Conservation (phyloP, 1,140 invertebrate species). For the Zaprionus capensis region DNA sequence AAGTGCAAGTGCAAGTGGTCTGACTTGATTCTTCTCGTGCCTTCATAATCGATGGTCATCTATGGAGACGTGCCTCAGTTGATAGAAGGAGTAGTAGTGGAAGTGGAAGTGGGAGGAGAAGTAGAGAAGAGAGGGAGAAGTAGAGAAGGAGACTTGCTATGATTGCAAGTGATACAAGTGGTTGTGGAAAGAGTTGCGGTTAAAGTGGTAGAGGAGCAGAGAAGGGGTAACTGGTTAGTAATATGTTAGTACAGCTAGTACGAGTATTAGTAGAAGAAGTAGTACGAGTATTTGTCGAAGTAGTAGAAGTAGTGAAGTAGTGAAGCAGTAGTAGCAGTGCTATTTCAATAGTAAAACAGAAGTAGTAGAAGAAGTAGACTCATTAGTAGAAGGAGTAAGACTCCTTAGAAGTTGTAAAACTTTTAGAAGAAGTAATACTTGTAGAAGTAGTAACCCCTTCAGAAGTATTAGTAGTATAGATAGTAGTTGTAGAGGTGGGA, state of each 20-base stretch:
- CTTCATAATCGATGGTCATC: constrained; percentile 20
- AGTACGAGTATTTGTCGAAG: too few relatives aligned
- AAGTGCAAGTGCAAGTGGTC: constrained; percentile 3
- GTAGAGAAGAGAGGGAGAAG: background rate
- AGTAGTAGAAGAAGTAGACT: background rate
- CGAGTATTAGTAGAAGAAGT: too few relatives aligned
- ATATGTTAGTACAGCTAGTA: too few relatives aligned
- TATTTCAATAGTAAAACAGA: too few relatives aligned
- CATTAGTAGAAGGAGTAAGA: background rate
- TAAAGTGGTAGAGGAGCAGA: too few relatives aligned
- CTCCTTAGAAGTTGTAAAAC: background rate
- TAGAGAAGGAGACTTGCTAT: background rate
- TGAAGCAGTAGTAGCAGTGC: background rate
- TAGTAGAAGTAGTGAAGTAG: background rate
- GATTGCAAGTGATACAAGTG: too few relatives aligned
- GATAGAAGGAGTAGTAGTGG: background rate
- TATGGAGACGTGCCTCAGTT: constrained; percentile 35
- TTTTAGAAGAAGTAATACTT: too few relatives aligned
- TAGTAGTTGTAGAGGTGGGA: too few relatives aligned
- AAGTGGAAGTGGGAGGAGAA: background rate
- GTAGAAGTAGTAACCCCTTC: background rate
- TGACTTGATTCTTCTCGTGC: constrained; percentile 23
- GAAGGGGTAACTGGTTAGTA: too few relatives aligned
- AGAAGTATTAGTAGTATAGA: background rate
- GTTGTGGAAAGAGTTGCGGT: too few relatives aligned